A percentile compares a stretch with the other conserved stretches of the same genome.
Evolutionary conservation across 2,888 invertebrate genomes (phyloP).

Genomic region (Stegophylla sp.): DNA sequence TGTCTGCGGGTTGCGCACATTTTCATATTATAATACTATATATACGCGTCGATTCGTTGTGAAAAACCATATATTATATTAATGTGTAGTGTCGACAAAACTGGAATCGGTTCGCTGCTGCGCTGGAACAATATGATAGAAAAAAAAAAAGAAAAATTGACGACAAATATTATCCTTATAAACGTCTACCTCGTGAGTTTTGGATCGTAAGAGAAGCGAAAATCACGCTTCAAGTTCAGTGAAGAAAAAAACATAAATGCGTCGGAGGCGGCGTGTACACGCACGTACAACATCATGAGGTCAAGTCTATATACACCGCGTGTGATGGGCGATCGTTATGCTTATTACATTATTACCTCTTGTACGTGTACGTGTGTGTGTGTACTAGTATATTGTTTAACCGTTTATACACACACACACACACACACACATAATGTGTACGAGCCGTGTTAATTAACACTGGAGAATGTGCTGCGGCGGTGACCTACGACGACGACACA

Average conservation of each 20-base stretch:
- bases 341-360: too few species aligned
- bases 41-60: neutral
- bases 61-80: neutral
- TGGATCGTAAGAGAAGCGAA: neutral
- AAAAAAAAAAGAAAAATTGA: too few species aligned
- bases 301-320: too few species aligned
- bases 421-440: neutral
- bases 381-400: neutral
- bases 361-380: neutral
- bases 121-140: too few species aligned
- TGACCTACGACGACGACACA: constrained; percentile 20
- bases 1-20: neutral
- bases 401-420: neutral
- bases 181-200: neutral
- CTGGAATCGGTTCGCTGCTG: neutral
- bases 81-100: neutral
- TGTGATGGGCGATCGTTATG: too few species aligned
- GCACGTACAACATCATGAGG: too few species aligned
- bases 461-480: neutral
- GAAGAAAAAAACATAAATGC: too few species aligned
- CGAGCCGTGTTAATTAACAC: constrained; percentile 32
- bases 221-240: too few species aligned
- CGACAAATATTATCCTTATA: too few species aligned
- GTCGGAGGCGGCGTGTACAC: too few species aligned
- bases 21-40: neutral